Base-by-base conservation (phyloP, 2,113 vertebrate genomes). In the Ramphastos sulfuratus region DNA sequence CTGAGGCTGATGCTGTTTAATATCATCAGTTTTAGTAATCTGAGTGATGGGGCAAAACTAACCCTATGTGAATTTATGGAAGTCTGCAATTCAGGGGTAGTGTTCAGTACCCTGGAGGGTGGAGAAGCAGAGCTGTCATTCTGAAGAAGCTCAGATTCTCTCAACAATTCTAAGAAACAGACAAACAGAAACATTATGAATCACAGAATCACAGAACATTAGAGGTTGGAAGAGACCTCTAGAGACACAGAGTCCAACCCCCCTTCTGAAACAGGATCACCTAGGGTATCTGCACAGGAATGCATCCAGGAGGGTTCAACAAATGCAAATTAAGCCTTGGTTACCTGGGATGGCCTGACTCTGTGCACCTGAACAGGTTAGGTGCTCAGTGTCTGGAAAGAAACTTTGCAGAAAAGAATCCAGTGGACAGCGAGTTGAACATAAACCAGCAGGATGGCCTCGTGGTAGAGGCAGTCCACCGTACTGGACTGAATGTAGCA, bases 291-390 rank as follows among this genome's bases (percentile, higher is more conserved):
- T 46, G 44, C 44, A 46, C 44, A 46, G 16, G 44, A 46, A 46
- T 46, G 44, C 44, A 46, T 17, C 44, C 44, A 46, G 17, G 44
- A 16, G 16, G 44, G 23, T 20, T 81, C n/a, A 77, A 35, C 20
- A 55, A 33, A 65, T 58, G 56, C 2, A 13, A 80, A 23, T 71
- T 28, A 35, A 89, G n/a, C 35, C 46, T 54, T 39, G 7, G 17
- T 77, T 80, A 44, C 28, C 12, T 3, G 20, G 24, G 27, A 56
- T 54, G 28, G 33, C 31, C 37, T 10, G 13, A 52, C 31, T n/a
- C 23, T 35, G 31, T n/a, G 37, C 39, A 61, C 42, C 24, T 2
- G 0, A 48, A 69, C 12, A 87, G 35, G 60, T 2, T 0, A 0
- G 39, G 17, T 28, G 48, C 13, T 76, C 2, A 0, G 11, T 35